Percentiles rank a stretch among this genome's conserved stretches.
These are phyloP conservation scores for Agapornis roseicollis DNA, from an alignment of 2,113 vertebrate genomes.

Conservation along the genomic window DNA sequence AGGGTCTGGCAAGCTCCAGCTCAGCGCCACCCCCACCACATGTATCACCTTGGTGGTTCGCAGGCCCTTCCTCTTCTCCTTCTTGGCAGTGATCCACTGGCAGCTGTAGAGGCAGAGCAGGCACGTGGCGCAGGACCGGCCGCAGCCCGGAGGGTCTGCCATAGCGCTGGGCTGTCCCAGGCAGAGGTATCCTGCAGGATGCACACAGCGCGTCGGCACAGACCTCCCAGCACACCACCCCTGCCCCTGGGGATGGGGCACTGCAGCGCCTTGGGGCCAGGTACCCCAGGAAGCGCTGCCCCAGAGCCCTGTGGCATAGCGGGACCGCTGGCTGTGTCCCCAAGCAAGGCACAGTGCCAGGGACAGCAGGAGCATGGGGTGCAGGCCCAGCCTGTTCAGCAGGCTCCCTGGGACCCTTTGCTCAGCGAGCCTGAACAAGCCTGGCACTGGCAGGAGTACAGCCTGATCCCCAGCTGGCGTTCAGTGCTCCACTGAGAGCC, in stretches of 20 bases:
- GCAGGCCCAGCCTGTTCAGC: slow-evolving; percentile 5
- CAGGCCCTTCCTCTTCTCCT: slow-evolving; percentile 43
- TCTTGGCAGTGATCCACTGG: slow-evolving; percentile 63
- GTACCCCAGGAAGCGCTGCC: neutral
- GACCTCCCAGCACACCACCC: neutral
- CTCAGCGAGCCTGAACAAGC: neutral
- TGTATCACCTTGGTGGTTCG: slow-evolving; percentile 70
- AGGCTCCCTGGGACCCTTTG: neutral
- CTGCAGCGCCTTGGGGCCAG: neutral
- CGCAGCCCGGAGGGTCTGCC: slow-evolving; percentile 36
- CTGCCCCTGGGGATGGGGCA: neutral
- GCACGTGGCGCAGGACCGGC: slow-evolving; percentile 55
- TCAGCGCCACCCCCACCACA: neutral
- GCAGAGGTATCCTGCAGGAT: neutral
- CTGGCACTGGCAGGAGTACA: neutral
- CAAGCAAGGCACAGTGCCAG: neutral
- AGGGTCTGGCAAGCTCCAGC: neutral
- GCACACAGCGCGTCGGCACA: neutral
- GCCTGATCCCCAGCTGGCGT: neutral
- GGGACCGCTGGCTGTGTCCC: neutral
- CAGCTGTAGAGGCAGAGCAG: slow-evolving; percentile 76
- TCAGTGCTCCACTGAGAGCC: neutral
- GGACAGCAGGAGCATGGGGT: neutral
- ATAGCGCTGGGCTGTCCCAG: slow-evolving; percentile 26
- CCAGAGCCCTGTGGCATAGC: neutral